Evolutionary conservation across 2,888 invertebrate species (phyloP), one percentile per base, ranked within the genome.

Genomic region (Erebia aethiops): DNA sequence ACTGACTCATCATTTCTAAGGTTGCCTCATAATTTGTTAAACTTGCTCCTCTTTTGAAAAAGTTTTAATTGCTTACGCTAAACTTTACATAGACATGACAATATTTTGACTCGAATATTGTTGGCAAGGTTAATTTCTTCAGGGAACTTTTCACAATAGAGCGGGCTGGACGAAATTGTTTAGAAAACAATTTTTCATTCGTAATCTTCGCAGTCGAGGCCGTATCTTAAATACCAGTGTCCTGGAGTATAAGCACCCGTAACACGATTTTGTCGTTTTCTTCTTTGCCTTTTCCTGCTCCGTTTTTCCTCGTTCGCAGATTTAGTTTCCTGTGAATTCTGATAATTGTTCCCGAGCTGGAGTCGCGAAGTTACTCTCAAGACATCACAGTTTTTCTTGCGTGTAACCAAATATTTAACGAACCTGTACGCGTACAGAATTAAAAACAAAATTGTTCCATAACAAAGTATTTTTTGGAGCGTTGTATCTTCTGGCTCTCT

Each of bases 391-490:
- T 35, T 11, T 26, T 64, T 65, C 21, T 66, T 58, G 21, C 75
- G 74, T 41, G 74, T 77, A 3, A 75, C 69, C 26, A 81, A 21
- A 57, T 76, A 73, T 65, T 75, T 83, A 0, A 87, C 2, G 58
- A 86, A 79, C 57, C 79, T 86, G 63, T 86, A 75, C 0, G 83
- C 56, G 60, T 77, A 86, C 2, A 84, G 26, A 41, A 87, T 62
- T 3, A 87, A 2, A 7, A 89, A 51, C 9, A 83, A 10, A 11
- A 82, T 18, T 0, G 76, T 80, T 1, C 81, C 82, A 43, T 79
- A 87, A 46, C 77, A 81, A 61, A 88, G 66, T 14, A 86, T 41
- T 56, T 78, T 81, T 3, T 83, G 82, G 9, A 77, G 62, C 1
- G 71, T 35, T 0, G 61, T 60, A 1, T 85, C 86, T 1, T 85